Evolutionary conservation across 2,797 vertebrate genomes (phyloP), one percentile per base, ranked within the genome.

Genomic region (Sylvia borin): DNA sequence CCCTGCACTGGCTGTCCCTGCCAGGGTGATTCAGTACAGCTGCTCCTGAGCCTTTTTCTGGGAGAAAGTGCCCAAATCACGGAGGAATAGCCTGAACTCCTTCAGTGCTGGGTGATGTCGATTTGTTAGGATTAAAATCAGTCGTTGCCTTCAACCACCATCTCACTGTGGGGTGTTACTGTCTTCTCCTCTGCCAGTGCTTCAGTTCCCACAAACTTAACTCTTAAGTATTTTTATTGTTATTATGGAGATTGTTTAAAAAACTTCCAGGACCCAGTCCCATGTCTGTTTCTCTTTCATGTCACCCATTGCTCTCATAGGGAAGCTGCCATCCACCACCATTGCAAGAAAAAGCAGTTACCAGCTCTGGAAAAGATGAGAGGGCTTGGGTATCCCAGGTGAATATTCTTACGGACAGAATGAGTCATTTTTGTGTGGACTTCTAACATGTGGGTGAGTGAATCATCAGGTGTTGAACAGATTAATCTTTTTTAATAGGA

Each of bases 401-500:
- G 91, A 88, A 85, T 85, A 32, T 95, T 96, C 75, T 85, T 72
- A 57, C 36, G 27, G 88, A 74, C 16, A 16, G 72, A 95, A 53
- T 96, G 94, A 96, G 76, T 96, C 96, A 96, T 68, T 92, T 94
- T 85, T 6, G 7, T 95, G 93, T 95, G 96, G 96, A 96, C 94
- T 96, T 92, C 2, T 24, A 68, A 31, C 57, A n/a, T 24, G 95
- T 94, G 91, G 96, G 91, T 88, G 93, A 93, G 76, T 96, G 96
- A 96, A 92, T 96, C 96, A 96, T 93, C 87, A 92, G 83, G 96
- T 96, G 96, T 93, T 88, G 91, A 96, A 96, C 95, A 95, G 95
- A 94, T 95, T n/a, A 85, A 77, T 94, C 51, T 85, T 70, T 58
- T 51, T 82, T 80, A 85, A 94, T 90, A 70, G 90, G 95, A 90